A percentile compares a stretch with the other conserved stretches of the same genome.
phyloP scores from a whole-genome alignment of 2,797 vertebrate genomes.

The Muscicapa striata region DNA sequence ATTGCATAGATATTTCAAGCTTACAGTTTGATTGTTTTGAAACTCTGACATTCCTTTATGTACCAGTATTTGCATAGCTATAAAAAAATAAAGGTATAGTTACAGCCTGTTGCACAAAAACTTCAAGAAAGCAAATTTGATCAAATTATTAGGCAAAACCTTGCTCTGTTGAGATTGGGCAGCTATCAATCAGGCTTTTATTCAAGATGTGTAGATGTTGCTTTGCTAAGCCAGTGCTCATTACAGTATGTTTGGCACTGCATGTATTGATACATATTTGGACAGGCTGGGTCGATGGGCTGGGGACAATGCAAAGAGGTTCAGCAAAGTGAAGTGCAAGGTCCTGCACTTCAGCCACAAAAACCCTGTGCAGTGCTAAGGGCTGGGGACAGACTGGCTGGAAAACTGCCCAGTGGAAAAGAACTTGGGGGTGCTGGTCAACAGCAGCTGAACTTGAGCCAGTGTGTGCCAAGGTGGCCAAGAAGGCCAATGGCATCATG shows the following conservation, averaged over 20 bases:
- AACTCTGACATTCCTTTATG: not conserved
- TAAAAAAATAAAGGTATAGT: not conserved
- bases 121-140: not conserved
- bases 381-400: not conserved
- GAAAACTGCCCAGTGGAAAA: not conserved
- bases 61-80: not conserved
- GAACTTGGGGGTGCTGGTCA: fast-evolving
- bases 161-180: not conserved
- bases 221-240: not conserved
- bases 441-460: not conserved
- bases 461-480: not conserved
- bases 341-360: not conserved
- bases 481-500: not conserved
- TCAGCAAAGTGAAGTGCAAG: not conserved
- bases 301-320: not conserved
- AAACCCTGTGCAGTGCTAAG: not conserved
- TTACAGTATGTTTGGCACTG: not conserved
- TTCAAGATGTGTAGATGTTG: not conserved
- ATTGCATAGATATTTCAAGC: not conserved
- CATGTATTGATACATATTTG: not conserved
- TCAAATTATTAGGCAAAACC: not conserved
- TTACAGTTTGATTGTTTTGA: not conserved
- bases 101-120: not conserved
- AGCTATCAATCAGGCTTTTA: not conserved
- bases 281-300: not conserved